Conservation (phyloP, 2,888 invertebrate species). For the Oxytorus armatus region DNA sequence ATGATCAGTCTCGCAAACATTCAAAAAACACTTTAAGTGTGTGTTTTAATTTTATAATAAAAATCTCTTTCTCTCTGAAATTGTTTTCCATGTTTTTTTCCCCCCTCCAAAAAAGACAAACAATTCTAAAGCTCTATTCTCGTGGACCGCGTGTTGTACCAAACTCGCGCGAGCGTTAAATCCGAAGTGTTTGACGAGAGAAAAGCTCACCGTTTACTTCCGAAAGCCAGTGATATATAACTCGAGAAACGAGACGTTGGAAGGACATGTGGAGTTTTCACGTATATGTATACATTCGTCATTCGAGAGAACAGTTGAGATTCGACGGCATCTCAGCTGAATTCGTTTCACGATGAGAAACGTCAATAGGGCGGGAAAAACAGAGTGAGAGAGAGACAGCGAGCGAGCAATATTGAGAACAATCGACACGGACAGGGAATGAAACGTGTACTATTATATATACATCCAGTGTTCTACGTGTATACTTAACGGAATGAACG, state of each 20-base stretch:
- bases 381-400: background rate
- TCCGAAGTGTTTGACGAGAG: conserved; percentile 25
- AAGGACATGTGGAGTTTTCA: conserved; percentile 5
- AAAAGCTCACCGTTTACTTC: conserved; percentile 7
- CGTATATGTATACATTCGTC: background rate
- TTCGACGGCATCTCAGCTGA: conserved; percentile 5
- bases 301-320: conserved; percentile 1
- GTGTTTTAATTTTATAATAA: too few relatives aligned
- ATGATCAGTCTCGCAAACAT: too few relatives aligned
- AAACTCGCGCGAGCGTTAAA: too few relatives aligned
- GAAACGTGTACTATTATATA: conserved; percentile 5
- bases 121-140: too few relatives aligned
- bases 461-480: background rate
- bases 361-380: conserved; percentile 11
- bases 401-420: conserved; percentile 22
- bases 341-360: conserved; percentile 6
- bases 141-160: too few relatives aligned
- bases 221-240: conserved; percentile 28
- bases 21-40: too few relatives aligned
- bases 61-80: too few relatives aligned
- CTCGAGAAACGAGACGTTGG: conserved; percentile 9
- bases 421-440: conserved; percentile 43
- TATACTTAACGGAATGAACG: conserved; percentile 15
- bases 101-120: too few relatives aligned
- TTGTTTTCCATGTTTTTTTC: too few relatives aligned